These are phyloP conservation scores for Darevskia mixta DNA, from an alignment of 2,797 vertebrate genomes.

Conservation along the genomic window DNA sequence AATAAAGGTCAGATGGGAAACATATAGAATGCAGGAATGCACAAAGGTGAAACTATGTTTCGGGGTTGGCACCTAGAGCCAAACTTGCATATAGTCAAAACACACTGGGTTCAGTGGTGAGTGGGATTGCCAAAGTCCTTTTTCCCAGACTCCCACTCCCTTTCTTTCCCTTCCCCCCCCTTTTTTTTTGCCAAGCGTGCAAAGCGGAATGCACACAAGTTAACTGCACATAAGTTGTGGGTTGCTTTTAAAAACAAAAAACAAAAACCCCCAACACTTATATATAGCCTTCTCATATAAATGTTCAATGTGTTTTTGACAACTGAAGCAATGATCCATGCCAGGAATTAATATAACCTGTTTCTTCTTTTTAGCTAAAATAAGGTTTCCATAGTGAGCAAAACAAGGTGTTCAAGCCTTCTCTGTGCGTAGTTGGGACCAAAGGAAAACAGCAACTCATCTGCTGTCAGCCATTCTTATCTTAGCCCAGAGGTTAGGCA, in stretches of 20 bases:
- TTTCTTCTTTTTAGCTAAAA: neutral
- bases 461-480: neutral
- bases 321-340: neutral
- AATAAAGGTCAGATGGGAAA: no score
- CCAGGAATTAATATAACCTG: neutral
- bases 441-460: neutral
- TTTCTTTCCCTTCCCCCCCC: no score
- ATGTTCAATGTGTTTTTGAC: neutral
- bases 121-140: no score
- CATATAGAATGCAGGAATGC: no score
- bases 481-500: neutral
- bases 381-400: neutral
- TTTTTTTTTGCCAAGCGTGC: no score
- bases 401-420: neutral
- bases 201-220: neutral
- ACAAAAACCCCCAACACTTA: no score
- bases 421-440: neutral
- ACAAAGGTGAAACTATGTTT: no score
- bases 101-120: no score
- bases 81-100: no score
- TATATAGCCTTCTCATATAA: neutral
- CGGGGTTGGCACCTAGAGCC: no score
- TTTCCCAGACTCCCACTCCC: no score
- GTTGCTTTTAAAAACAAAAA: neutral
- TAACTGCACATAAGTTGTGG: neutral